Percentiles rank a stretch among this genome's conserved stretches.
Evolutionary conservation across 2,113 vertebrate species (phyloP).

Genomic region (Lepisosteus osseus): DNA sequence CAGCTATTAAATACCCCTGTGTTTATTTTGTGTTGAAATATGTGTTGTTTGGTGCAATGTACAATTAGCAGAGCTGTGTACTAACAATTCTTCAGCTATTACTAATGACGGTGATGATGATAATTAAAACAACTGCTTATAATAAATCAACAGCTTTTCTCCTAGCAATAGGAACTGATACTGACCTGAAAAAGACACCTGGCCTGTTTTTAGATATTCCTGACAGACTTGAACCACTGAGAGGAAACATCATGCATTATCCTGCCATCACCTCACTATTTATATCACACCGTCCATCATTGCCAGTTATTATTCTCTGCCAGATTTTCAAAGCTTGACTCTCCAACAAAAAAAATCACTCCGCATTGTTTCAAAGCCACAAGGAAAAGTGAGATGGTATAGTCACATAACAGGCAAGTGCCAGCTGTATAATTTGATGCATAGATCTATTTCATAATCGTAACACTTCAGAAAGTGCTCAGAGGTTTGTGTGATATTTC

Average conservation of each 20-base stretch:
- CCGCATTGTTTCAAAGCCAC: no score
- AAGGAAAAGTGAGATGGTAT: no score
- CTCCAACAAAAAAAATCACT: neutral
- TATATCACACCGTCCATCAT: slow-evolving; percentile 77
- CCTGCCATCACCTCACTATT: slow-evolving; percentile 75
- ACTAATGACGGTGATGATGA: slow-evolving; percentile 59
- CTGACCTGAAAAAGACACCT: slow-evolving; percentile 69
- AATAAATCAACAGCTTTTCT: slow-evolving; percentile 71
- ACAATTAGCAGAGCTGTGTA: no score
- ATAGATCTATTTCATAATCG: no score
- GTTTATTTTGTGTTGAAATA: no score
- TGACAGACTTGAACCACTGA: slow-evolving; percentile 69
- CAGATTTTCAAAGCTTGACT: slow-evolving; percentile 35
- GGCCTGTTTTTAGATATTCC: slow-evolving; percentile 44
- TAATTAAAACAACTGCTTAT: slow-evolving; percentile 55
- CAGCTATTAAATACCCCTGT: no score
- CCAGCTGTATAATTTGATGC: no score
- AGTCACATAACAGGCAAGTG: no score
- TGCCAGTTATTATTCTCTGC: slow-evolving; percentile 68
- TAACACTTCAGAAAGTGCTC: no score
- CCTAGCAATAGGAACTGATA: slow-evolving; percentile 42
- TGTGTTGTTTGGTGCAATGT: no score
- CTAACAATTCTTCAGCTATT: no score
- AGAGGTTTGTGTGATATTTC: no score
- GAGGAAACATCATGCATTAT: slow-evolving; percentile 73